phyloP scores from a whole-genome alignment of 2,797 vertebrate genomes.

The Hylomyscus alleni region DNA sequence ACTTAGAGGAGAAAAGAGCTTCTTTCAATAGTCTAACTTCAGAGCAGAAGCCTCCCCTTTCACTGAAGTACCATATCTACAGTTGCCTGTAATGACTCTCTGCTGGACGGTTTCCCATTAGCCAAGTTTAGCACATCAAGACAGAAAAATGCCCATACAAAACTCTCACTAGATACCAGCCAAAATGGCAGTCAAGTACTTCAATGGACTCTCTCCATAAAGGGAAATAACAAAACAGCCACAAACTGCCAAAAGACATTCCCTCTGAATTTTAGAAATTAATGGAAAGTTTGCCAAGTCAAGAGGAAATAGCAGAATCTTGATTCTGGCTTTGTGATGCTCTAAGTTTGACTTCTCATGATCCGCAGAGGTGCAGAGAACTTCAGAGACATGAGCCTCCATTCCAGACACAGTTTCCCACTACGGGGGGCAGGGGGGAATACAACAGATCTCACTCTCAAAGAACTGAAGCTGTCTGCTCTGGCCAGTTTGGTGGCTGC shows the following conservation, averaged over 20 bases:
- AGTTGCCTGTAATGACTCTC: neutral
- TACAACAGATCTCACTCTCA: neutral
- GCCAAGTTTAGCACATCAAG: neutral
- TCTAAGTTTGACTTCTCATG: neutral
- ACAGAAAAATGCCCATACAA: conserved; percentile 6
- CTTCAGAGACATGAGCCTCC: neutral
- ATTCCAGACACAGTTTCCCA: neutral
- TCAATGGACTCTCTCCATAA: neutral
- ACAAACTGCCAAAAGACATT: neutral
- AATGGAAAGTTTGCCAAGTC: neutral
- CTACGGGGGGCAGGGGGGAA: neutral
- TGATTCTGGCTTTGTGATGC: neutral
- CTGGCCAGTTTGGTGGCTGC: neutral
- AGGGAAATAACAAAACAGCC: neutral
- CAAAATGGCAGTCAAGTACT: neutral
- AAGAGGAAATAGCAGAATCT: neutral
- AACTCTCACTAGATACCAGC: neutral
- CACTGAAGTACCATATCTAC: neutral
- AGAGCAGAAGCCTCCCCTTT: neutral
- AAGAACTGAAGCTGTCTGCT: neutral
- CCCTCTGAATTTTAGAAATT: neutral
- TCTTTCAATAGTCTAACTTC: conserved; percentile 17
- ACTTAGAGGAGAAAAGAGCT: neutral
- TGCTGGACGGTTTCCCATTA: neutral
- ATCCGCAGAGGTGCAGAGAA: neutral